Evolutionary conservation across 2,888 invertebrate species (phyloP), one percentile per base, ranked within the genome.

Genomic region (Agonopterix subpropinquella): DNA sequence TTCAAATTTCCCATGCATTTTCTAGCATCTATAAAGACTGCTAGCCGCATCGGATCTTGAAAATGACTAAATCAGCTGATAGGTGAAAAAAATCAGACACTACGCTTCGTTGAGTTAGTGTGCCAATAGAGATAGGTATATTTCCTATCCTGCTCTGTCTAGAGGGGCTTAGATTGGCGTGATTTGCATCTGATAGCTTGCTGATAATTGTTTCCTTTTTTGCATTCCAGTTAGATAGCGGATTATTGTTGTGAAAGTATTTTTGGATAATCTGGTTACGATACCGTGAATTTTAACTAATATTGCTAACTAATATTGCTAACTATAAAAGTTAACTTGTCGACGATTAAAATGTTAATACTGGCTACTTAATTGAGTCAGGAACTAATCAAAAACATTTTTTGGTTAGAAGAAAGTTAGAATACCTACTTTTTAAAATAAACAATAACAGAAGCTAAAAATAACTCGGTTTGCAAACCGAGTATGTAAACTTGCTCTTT

Each of bases 101-200:
- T 67, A 79, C 82, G 86, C 73, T 80, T 77, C 68, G 77, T 69
- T 70, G 81, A 72, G 70, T 85, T 87, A 80, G 78, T 86, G 65
- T 84, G 81, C 65, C 84, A 76, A 69, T 45, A 56, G 80, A 72
- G 74, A 79, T 57, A 49, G 59, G 51, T 36, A 59, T 61, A 71
- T 70, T 61, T 44, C 44, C 56, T 57, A 51, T 79, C 79, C 65
- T 74, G 51, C 65, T 84, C 75, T 65, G 57, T 53, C 69, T 54
- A 62, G 73, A 73, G 83, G 85, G 83, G 82, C 62, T 70, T 72
- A 73, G 80, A 80, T 82, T 77, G 71, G 74, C 69, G 64, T 67
- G 74, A 80, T 85, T 83, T 84, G 78, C 82, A 84, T 86, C 80
- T 77, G 83, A 83, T 82, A 79, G 69, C 59, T 53, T 59, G 62